Evolutionary conservation across 1,140 invertebrate genomes (phyloP).

Genomic region (Tenebrio molitor): DNA sequence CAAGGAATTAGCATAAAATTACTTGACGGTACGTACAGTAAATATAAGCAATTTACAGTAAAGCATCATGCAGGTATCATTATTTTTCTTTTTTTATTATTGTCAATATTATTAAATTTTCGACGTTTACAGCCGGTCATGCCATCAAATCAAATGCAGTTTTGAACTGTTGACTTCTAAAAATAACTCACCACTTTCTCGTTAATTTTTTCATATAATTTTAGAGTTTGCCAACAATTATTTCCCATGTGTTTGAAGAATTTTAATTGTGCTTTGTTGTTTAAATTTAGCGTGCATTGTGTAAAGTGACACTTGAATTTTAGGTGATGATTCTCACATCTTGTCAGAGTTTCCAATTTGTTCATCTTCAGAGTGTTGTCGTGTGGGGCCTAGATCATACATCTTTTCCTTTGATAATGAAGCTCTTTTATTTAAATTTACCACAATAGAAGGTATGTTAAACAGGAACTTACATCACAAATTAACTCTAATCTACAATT

Average conservation of each 20-base stretch:
- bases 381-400: constrained; percentile 76
- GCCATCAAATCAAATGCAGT: not conserved
- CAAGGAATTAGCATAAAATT: constrained; percentile 81
- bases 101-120: constrained; percentile 18
- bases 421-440: constrained; percentile 69
- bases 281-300: not conserved
- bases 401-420: constrained; percentile 80
- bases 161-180: not conserved
- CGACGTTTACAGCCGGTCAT: not conserved
- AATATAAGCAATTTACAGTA: constrained; percentile 46
- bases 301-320: constrained; percentile 25
- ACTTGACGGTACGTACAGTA: constrained; percentile 69
- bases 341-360: constrained; percentile 78
- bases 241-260: not conserved
- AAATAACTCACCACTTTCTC: not conserved
- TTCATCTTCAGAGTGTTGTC: constrained; percentile 77
- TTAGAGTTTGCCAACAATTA: not conserved
- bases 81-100: constrained; percentile 37
- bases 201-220: constrained; percentile 8
- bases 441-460: constrained; percentile 66
- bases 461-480: not conserved
- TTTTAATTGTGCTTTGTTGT: not conserved
- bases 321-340: constrained; percentile 40
- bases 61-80: constrained; percentile 36
- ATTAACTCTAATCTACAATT: too few relatives aligned